Evolutionary conservation across 2,888 invertebrate genomes (phyloP), one percentile per base, ranked within the genome.

Genomic region (Calliphora vomitoria): DNA sequence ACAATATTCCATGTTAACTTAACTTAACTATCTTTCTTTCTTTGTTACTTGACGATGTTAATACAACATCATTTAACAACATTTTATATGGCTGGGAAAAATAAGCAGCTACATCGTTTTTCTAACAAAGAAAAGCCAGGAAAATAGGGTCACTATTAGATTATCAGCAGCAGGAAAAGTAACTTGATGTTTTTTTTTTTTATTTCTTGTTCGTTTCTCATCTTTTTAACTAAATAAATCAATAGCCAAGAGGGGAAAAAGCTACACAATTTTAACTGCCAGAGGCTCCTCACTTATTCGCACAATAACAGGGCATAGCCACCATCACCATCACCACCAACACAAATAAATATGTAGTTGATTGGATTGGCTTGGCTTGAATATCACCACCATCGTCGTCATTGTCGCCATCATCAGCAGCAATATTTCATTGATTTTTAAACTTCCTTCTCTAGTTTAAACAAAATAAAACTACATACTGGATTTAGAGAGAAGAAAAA

Each of bases 61-160:
- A 75, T 71, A 75, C 62, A 87, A 82, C 68, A 58, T 44, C 41
- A 60, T 60, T 75, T 71, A 68, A 44, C 60, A 74, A 69, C n/a
- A 53, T 66, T 68, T 82, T 68, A 58, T 58, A 50, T 38, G 18
- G 75, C 60, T 82, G 72, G 55, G 82, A 38, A 74, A 72, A 64
- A 20, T 41, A 58, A 50, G 2, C 53, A 72, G n/a, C 44, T n/a
- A 13, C 38, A 44, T 60, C 58, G 6, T 81, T 83, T n/a, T 88
- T 84, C 83, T 86, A 88, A 87, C 79, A 89, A 89, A 88, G 88
- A 86, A 85, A 81, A 82, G n/a, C 38, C 64, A 50, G 66, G 76
- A 83, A 66, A 88, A 80, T 82, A 81, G 79, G 87, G 83, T 86
- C 82, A 87, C 47, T 76, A 85, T 84, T 85, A 82, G 87, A 86